These are phyloP conservation scores for Drosophila elegans DNA, from an alignment of 1,140 invertebrate genomes.

Conservation along the genomic window DNA sequence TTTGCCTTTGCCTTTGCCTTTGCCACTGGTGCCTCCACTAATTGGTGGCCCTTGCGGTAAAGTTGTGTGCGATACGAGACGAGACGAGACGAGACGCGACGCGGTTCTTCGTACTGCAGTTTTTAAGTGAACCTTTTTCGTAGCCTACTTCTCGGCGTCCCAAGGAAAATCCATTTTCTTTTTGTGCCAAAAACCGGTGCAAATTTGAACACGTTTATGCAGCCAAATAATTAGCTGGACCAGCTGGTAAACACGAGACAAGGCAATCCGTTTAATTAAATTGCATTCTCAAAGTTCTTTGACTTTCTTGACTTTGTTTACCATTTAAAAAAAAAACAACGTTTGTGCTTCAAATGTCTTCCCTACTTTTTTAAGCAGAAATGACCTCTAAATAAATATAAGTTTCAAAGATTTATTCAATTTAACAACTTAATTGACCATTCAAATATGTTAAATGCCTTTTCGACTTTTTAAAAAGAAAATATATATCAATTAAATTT, in stretches of 20 bases:
- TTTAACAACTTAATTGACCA: too few relatives aligned
- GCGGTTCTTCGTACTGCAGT: not conserved
- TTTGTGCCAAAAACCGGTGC: too few relatives aligned
- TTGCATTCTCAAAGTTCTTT: not conserved
- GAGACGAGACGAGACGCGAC: not conserved
- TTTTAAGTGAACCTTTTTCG: constrained; percentile 2
- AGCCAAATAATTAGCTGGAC: not conserved
- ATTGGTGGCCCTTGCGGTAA: constrained; percentile 58
- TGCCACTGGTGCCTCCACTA: constrained; percentile 38
- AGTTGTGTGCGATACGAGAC: constrained; percentile 4
- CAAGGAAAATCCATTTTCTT: not conserved
- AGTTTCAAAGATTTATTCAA: too few relatives aligned
- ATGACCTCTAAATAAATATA: too few relatives aligned
- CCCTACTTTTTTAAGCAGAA: too few relatives aligned
- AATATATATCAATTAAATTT: too few relatives aligned
- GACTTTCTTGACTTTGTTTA: not conserved
- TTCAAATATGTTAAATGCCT: too few relatives aligned
- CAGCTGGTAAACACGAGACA: constrained; percentile 1
- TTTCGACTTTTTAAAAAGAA: too few relatives aligned
- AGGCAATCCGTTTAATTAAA: constrained; percentile 1
- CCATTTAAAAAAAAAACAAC: too few relatives aligned
- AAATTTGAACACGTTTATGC: not conserved
- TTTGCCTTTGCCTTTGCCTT: too few relatives aligned
- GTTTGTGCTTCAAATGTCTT: too few relatives aligned
- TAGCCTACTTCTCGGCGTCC: constrained; percentile 57